Conservation (phyloP, 2,888 invertebrate species). For the Clivina fossor region DNA sequence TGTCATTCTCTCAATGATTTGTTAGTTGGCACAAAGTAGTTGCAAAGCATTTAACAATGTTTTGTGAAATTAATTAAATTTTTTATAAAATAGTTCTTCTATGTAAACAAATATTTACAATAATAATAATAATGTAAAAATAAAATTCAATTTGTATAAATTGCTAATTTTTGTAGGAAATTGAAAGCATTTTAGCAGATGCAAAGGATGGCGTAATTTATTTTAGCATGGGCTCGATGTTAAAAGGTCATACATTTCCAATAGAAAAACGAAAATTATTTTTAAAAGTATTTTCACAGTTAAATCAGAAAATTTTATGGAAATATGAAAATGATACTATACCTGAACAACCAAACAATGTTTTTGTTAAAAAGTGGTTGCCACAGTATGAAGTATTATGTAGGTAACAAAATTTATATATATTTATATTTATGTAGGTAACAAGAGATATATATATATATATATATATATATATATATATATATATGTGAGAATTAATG, state of each 20-base stretch:
- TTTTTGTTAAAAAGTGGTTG: conserved; percentile 66
- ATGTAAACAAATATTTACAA: too few relatives aligned
- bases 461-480: too few relatives aligned
- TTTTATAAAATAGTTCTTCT: too few relatives aligned
- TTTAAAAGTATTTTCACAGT: conserved; percentile 60
- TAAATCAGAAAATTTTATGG: conserved; percentile 74
- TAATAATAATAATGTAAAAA: neutral
- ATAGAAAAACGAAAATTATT: conserved; percentile 61
- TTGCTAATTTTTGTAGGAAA: conserved; percentile 56
- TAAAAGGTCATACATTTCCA: conserved; percentile 66
- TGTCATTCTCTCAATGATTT: too few relatives aligned
- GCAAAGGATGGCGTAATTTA: conserved; percentile 69
- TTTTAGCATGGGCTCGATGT: conserved; percentile 76
- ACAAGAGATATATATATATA: too few relatives aligned
- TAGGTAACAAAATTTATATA: conserved; percentile 54
- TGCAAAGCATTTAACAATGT: too few relatives aligned
- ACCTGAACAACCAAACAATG: conserved; percentile 61
- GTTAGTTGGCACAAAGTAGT: too few relatives aligned
- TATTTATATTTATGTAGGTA: neutral
- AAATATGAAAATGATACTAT: conserved; percentile 71
- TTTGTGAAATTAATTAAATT: too few relatives aligned
- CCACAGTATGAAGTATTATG: conserved; percentile 80
- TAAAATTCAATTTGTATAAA: neutral
- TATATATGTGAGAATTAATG: too few relatives aligned
- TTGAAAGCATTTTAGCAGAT: conserved; percentile 65